Evolutionary conservation across 2,888 invertebrate genomes (phyloP), one percentile per base, ranked within the genome.

Genomic region (Caenorhabditis sp.): DNA sequence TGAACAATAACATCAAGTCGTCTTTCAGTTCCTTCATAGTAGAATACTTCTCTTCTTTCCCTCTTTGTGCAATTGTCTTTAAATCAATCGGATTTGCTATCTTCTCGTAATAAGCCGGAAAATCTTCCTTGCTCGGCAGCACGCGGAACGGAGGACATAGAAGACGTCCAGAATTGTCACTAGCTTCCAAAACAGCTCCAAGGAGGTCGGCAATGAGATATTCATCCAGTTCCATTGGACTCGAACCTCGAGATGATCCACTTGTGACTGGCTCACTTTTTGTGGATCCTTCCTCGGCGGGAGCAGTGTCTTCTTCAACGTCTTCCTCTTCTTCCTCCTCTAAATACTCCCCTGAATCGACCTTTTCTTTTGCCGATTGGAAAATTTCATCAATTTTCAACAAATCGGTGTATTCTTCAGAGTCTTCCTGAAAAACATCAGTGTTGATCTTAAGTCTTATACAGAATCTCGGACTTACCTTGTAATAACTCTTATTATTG

Each of bases 401-500:
- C 0, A 98, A 97, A 93, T 98, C 97, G 92, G 95, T 95, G 92
- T 96, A 95, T 92, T 98, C 98, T 24, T 94, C 94, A 0, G 95
- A 94, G 64, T 95, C 95, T 18, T 95, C 94, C 93, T 97, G 88
- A 64, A 88, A 78, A 50, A 6, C 9, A 32, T 32, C 5, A 65
- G 24, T 22, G 9, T 35, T 11, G 6, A 18, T 62, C 2, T 70
- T 26, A n/a, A n/a, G n/a, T n/a, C n/a, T n/a, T n/a, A n/a, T 28
- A 0, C 9, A 18, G 2, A 20, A 50, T 37, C 9, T 32, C 32
- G 40, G 2, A 2, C 20, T 32, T 53, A 94, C 94, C 93, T 94
- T 97, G 92, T 98, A 98, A 93, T 97, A 98, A 9, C 96, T 95
- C 92, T 97, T 97, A 0, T 98, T 96, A 93, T 99, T 99, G 88